Evolutionary conservation across 2,888 invertebrate genomes (phyloP).

Genomic region (Micoletzkya japonica): DNA sequence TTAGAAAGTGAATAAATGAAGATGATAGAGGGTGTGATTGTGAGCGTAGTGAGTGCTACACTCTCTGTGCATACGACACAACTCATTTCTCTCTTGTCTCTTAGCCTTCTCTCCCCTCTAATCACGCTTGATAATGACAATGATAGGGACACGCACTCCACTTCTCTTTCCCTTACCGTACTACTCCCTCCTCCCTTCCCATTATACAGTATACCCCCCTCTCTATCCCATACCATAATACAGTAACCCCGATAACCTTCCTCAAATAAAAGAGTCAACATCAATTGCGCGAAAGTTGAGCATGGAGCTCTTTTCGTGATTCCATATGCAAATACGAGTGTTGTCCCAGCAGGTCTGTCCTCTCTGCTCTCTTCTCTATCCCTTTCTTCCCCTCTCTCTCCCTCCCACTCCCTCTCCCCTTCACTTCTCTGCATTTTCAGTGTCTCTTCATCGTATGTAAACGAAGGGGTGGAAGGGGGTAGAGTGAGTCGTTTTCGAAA

Average conservation of each 20-base stretch:
- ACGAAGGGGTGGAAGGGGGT: conserved; percentile 18
- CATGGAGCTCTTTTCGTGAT: conserved; percentile 21
- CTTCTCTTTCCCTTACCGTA: conserved; percentile 7
- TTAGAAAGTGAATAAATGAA: too few species aligned
- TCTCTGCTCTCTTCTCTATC: not conserved
- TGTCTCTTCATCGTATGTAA: conserved; percentile 25
- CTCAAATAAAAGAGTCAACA: conserved; percentile 7
- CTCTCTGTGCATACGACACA: too few species aligned
- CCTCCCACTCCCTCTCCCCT: not conserved
- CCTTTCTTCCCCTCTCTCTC: not conserved
- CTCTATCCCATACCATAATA: not conserved
- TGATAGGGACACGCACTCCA: conserved; percentile 15
- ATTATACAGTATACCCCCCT: too few species aligned
- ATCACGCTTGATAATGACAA: conserved; percentile 14
- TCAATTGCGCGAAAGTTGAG: not conserved
- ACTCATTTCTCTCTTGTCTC: conserved; percentile 22
- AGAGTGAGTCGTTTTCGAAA: not conserved
- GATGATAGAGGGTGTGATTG: too few species aligned
- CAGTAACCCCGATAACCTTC: conserved; percentile 1
- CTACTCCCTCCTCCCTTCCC: not conserved
- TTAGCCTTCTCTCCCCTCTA: conserved; percentile 5
- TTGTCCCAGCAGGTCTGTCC: conserved; percentile 8
- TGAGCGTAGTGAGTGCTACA: too few species aligned
- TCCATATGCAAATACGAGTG: conserved; percentile 26
- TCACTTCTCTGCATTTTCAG: not conserved